Conservation (phyloP, 2,888 invertebrate genomes). For the Hirtodrosophila alboralis region DNA sequence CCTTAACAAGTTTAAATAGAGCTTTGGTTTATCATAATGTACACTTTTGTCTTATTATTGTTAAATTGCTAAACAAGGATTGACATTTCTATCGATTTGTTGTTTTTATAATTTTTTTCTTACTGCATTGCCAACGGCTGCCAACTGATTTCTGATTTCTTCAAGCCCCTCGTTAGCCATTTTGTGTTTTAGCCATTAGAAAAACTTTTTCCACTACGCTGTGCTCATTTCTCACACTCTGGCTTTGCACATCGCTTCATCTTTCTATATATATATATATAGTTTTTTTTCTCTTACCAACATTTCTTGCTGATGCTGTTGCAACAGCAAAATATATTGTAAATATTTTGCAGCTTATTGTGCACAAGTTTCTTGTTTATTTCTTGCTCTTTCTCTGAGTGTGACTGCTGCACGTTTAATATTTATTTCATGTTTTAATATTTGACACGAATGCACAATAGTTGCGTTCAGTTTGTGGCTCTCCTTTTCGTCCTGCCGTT, state of each 20-base stretch:
- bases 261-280: constrained; percentile 10
- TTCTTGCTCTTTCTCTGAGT: constrained; percentile 18
- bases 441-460: constrained; percentile 75
- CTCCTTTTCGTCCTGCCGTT: background rate
- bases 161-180: constrained; percentile 43
- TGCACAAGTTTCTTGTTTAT: constrained; percentile 54
- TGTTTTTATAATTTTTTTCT: constrained; percentile 4
- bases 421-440: constrained; percentile 81
- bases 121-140: constrained; percentile 15
- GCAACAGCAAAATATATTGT: constrained; percentile 50
- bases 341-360: constrained; percentile 69
- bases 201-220: constrained; percentile 25
- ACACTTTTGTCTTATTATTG: no score
- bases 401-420: constrained; percentile 64
- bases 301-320: constrained; percentile 26
- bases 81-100: constrained; percentile 7
- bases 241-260: constrained; percentile 31
- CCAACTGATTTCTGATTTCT: constrained; percentile 12
- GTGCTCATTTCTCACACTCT: constrained; percentile 33
- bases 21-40: background rate
- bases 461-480: constrained; percentile 45
- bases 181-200: constrained; percentile 41
- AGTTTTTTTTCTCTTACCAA: constrained; percentile 6
- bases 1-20: no score
- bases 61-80: background rate